Evolutionary conservation across 2,797 vertebrate genomes (phyloP).

Genomic region (Lophura swinhoii): DNA sequence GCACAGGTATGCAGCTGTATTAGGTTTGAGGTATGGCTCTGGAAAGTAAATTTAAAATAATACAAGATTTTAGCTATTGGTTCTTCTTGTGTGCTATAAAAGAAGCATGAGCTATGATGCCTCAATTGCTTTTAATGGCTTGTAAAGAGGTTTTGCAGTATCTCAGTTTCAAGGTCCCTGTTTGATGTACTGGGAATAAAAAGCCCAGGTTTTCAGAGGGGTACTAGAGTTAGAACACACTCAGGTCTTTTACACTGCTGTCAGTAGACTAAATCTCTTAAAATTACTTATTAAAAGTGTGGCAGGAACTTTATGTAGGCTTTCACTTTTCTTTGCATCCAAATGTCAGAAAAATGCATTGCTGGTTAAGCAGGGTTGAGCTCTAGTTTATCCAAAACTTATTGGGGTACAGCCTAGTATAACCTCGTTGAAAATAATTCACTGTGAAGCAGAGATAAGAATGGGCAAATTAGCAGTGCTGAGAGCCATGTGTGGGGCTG

Average conservation of each 20-base stretch:
- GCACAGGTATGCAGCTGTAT: background rate
- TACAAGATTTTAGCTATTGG: background rate
- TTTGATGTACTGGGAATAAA: background rate
- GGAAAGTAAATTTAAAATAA: background rate
- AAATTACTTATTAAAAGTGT: background rate
- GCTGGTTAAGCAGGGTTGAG: background rate
- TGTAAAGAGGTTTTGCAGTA: background rate
- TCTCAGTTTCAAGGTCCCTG: background rate
- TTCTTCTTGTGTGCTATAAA: background rate
- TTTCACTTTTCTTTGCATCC: background rate
- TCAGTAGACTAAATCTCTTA: background rate
- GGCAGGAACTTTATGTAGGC: background rate
- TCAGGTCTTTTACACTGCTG: background rate
- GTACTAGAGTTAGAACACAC: background rate
- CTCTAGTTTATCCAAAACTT: background rate
- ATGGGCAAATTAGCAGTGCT: background rate
- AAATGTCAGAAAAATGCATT: accelerated
- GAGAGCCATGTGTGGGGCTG: background rate
- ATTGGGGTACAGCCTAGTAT: background rate
- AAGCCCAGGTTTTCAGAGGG: background rate
- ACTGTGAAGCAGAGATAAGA: background rate
- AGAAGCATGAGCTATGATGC: background rate
- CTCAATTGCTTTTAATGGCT: background rate
- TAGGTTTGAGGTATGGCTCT: accelerated
- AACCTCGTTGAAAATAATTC: background rate